A percentile compares a stretch with the other conserved stretches of the same genome.
Evolutionary conservation across 2,888 invertebrate species (phyloP).

Genomic region (Chymomyza amoena): DNA sequence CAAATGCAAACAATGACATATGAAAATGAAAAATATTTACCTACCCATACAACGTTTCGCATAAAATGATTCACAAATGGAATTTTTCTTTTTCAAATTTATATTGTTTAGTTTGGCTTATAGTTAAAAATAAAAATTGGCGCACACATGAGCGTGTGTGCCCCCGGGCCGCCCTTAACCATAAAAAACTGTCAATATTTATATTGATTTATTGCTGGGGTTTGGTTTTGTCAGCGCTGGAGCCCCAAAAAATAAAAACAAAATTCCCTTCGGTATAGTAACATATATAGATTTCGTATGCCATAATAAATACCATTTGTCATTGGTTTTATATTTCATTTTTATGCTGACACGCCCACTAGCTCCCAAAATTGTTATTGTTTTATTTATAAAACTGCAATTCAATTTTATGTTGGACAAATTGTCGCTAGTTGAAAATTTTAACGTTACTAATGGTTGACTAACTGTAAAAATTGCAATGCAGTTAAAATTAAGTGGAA

Average conservation of each 20-base stretch:
- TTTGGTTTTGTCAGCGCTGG: slow-evolving; percentile 17
- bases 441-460: background rate
- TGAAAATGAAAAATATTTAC: slow-evolving; percentile 31
- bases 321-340: background rate
- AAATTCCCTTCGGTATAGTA: background rate
- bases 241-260: slow-evolving; percentile 10
- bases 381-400: background rate
- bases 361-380: background rate
- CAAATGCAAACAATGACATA: slow-evolving; percentile 32
- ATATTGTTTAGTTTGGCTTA: slow-evolving; percentile 15
- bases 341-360: background rate
- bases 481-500: slow-evolving; percentile 18
- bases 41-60: background rate
- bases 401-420: slow-evolving; percentile 2
- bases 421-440: background rate
- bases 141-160: slow-evolving; percentile 11
- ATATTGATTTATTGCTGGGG: slow-evolving; percentile 56
- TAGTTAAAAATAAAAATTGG: slow-evolving; percentile 22
- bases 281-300: slow-evolving; percentile 28
- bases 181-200: slow-evolving; percentile 63
- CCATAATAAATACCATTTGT: slow-evolving; percentile 20
- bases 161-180: slow-evolving; percentile 17
- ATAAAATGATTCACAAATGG: background rate
- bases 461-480: slow-evolving; percentile 25
- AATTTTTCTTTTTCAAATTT: background rate